phyloP scores from a whole-genome alignment of 2,888 invertebrate genomes.

The Ditula angustiorana region DNA sequence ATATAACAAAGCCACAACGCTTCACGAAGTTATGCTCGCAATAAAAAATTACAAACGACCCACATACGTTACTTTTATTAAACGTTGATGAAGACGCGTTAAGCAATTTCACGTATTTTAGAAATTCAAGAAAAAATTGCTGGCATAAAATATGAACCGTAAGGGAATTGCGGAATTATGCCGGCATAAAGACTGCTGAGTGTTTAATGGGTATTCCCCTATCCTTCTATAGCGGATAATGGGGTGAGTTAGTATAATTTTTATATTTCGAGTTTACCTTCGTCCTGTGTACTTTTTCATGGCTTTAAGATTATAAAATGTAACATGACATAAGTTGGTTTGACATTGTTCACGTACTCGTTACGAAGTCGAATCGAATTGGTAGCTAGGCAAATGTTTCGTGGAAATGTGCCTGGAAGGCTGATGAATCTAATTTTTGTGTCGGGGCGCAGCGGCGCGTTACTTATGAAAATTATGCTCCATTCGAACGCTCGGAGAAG shows the following conservation, averaged over 20 bases:
- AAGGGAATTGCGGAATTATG: slow-evolving; percentile 66
- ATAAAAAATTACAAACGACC: slow-evolving; percentile 62
- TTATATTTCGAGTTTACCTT: slow-evolving; percentile 52
- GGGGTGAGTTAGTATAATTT: slow-evolving; percentile 63
- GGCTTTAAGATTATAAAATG: slow-evolving; percentile 18
- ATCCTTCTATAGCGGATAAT: slow-evolving; percentile 62
- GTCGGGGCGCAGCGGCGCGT: slow-evolving; percentile 68
- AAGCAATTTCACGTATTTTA: slow-evolving; percentile 55
- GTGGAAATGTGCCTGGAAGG: slow-evolving; percentile 67
- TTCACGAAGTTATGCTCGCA: slow-evolving; percentile 49
- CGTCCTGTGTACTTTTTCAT: slow-evolving; percentile 36
- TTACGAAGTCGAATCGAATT: slow-evolving; percentile 74
- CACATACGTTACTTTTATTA: slow-evolving; percentile 63
- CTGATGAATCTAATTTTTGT: slow-evolving; percentile 83
- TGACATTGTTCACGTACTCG: slow-evolving; percentile 70
- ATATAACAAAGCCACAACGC: slow-evolving; percentile 47
- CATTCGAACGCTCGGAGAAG: slow-evolving; percentile 77
- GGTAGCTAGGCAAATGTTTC: slow-evolving; percentile 66
- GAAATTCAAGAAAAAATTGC: slow-evolving; percentile 59
- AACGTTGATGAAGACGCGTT: slow-evolving; percentile 62
- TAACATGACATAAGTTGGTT: slow-evolving; percentile 60
- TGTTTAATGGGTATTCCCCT: slow-evolving; percentile 66
- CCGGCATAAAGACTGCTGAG: slow-evolving; percentile 62
- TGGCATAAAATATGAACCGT: slow-evolving; percentile 58
- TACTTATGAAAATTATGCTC: slow-evolving; percentile 83